Evolutionary conservation across 37 sponge, comb jelly and placozoan species (phyloP), one percentile per base, ranked within the genome.

Genomic region (Crambe crambe): DNA sequence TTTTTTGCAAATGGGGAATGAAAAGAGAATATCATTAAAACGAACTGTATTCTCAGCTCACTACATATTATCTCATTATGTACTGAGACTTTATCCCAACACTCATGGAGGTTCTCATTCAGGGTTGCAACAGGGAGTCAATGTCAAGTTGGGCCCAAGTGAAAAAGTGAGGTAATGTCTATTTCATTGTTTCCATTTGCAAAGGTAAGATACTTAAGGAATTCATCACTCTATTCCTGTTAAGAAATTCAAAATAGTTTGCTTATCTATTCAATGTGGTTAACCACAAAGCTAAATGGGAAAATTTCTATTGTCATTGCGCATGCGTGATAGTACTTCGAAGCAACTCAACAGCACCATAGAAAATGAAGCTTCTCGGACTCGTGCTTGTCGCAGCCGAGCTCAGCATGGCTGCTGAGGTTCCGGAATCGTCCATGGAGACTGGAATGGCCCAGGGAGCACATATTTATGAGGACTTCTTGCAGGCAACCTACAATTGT

Each of bases 1-100:
- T 64, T 98, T 92, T 32, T 96, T 98, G 83, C 96, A 96, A 23
- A 98, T 76, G 34, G 43, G 80, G 26, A 42, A 3, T 47, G 25
- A 79, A 15, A 76, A 59, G 4, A 15, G 30, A 31, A 5, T 6
- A 65, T 12, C 34, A 65, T 31, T n/a, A n/a, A n/a, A n/a, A 65
- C 9, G 10, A 4, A 58, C 20, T 3, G 25, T n/a, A n/a, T n/a
- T n/a, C n/a, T n/a, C n/a, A n/a, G 36, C 5, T 25, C 27, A 9
- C 20, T 23, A 9, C 65, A 12, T 63, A 9, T 26, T n/a, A n/a
- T n/a, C n/a, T n/a, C n/a, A n/a, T n/a, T n/a, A n/a, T n/a, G n/a
- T n/a, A n/a, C n/a, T n/a, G n/a, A n/a, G n/a, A n/a, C n/a, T n/a
- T n/a, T n/a, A 66, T 32, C 77, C 78, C 32, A 31, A 20, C 25